A percentile compares a stretch with the other conserved stretches of the same genome.
Conservation (phyloP, 2,113 vertebrate species). For the Pelodiscus sinensis region DNA sequence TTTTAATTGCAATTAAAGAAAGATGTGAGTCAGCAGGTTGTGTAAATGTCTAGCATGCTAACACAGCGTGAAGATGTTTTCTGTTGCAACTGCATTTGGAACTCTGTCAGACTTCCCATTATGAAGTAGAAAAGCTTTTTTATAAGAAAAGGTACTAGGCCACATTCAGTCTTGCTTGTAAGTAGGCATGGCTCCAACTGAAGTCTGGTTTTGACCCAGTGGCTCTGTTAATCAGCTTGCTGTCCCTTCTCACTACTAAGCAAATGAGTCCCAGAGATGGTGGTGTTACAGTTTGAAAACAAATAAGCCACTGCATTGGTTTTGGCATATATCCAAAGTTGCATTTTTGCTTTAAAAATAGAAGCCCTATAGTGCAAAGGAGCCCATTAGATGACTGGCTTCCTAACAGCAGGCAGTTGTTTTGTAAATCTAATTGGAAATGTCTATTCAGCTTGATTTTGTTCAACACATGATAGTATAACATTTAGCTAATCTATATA, state of each 20-base stretch:
- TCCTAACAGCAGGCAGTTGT: slow-evolving; percentile 25
- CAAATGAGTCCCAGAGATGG: slow-evolving; percentile 56
- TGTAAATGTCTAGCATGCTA: slow-evolving; percentile 21
- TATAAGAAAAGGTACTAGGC: slow-evolving; percentile 54
- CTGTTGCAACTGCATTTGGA: slow-evolving; percentile 57
- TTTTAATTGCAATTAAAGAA: slow-evolving; percentile 21
- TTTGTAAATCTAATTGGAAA: not conserved
- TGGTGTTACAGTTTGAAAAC: slow-evolving; percentile 56
- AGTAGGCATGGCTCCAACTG: slow-evolving; percentile 51
- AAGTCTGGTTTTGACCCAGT: slow-evolving; percentile 65
- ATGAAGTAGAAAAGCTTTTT: slow-evolving; percentile 71
- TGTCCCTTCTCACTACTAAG: slow-evolving; percentile 49
- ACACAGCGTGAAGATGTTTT: slow-evolving; percentile 61
- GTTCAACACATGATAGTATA: not conserved
- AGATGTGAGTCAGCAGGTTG: slow-evolving; percentile 8
- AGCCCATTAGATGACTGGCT: slow-evolving; percentile 40
- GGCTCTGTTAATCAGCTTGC: slow-evolving; percentile 66
- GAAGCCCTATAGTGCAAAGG: slow-evolving; percentile 36
- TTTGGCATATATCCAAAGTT: slow-evolving; percentile 66
- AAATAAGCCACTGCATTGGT: slow-evolving; percentile 73
- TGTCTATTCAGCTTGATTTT: not conserved
- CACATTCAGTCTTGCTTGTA: slow-evolving; percentile 51
- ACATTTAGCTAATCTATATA: not conserved
- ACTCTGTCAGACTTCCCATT: slow-evolving; percentile 42
- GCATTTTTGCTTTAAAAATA: slow-evolving; percentile 55